These are phyloP conservation scores for Pempheris klunzingeri DNA, from an alignment of 2,797 vertebrate genomes.

Conservation along the genomic window DNA sequence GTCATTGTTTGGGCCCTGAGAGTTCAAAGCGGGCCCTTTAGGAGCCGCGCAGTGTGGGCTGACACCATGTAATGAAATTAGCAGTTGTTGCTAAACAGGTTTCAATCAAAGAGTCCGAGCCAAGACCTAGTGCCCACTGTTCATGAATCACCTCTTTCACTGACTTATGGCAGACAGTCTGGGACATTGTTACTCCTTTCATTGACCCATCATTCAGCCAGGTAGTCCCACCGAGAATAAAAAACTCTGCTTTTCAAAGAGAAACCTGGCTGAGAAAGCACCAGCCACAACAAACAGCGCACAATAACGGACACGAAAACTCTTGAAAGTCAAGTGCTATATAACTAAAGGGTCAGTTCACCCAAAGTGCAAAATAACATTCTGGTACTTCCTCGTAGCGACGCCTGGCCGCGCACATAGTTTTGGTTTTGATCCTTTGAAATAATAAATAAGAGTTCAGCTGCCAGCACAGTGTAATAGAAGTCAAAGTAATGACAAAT, in stretches of 20 bases:
- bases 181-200: slow-evolving; percentile 62
- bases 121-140: slow-evolving; percentile 76
- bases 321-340: slow-evolving; percentile 14
- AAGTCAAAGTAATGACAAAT: neutral
- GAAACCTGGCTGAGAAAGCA: slow-evolving; percentile 61
- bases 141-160: slow-evolving; percentile 81
- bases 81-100: slow-evolving; percentile 93
- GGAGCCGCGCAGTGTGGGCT: slow-evolving; percentile 93
- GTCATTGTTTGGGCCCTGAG: slow-evolving; percentile 93
- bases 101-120: slow-evolving; percentile 94
- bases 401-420: neutral
- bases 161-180: slow-evolving; percentile 66
- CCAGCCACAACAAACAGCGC: slow-evolving; percentile 14
- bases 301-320: neutral
- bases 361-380: neutral
- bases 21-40: slow-evolving; percentile 94
- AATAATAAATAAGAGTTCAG: neutral
- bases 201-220: slow-evolving; percentile 77
- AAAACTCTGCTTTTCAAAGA: slow-evolving; percentile 12
- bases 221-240: slow-evolving; percentile 78
- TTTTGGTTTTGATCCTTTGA: neutral
- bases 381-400: neutral
- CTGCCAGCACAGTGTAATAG: no score
- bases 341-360: slow-evolving; percentile 24
- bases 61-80: slow-evolving; percentile 97